Percentiles rank a stretch among this genome's conserved stretches.
Evolutionary conservation across 2,113 vertebrate species (phyloP).

Genomic region (Enhydra lutris): DNA sequence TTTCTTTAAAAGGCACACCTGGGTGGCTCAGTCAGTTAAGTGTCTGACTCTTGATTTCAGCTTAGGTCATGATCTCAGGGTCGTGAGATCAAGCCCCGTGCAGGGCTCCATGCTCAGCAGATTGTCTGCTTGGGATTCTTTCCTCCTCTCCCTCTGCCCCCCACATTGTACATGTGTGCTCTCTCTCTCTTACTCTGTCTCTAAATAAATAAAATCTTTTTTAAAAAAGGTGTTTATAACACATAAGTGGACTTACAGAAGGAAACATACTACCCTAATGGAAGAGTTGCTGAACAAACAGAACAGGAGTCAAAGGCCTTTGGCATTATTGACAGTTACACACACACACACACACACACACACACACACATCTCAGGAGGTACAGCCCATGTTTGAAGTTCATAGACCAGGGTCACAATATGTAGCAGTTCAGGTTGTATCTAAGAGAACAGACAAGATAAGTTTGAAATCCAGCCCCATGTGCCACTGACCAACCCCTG

Average conservation of each 20-base stretch:
- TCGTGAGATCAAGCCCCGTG: background rate
- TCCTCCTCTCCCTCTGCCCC: background rate
- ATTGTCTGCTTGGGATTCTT: background rate
- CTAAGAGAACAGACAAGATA: background rate
- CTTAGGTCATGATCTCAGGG: background rate
- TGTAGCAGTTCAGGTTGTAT: background rate
- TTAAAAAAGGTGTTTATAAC: background rate
- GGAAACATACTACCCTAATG: background rate
- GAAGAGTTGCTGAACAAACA: slow-evolving; percentile 4
- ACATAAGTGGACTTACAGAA: background rate
- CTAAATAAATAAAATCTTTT: background rate
- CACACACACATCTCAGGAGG: background rate
- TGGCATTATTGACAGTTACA: background rate
- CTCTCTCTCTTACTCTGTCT: no score
- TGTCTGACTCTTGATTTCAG: background rate
- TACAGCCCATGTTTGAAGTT: background rate
- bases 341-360: background rate
- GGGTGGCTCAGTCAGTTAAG: background rate
- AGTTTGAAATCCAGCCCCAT: background rate
- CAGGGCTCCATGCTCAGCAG: background rate
- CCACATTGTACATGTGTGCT: background rate
- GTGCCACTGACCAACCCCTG: background rate
- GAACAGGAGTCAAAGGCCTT: slow-evolving; percentile 3
- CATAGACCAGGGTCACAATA: background rate
- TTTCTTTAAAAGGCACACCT: background rate